These are phyloP conservation scores for Sciurus vulgaris DNA, from an alignment of 2,797 vertebrate genomes.

Conservation along the genomic window DNA sequence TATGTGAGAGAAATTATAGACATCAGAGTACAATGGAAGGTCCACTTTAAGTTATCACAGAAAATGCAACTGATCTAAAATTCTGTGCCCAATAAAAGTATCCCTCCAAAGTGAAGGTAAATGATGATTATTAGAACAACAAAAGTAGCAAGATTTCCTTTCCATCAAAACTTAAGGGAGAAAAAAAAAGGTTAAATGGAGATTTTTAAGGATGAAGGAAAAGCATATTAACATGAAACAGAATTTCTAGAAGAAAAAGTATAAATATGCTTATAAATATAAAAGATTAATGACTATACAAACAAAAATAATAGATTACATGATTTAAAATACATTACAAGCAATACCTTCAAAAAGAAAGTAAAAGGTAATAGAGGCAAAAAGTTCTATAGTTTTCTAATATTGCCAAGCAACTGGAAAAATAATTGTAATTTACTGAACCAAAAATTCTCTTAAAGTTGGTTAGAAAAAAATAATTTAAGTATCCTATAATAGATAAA, in stretches of 20 bases:
- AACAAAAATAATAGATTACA: not conserved
- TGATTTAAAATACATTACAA: constrained; percentile 36
- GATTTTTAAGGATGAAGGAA: not conserved
- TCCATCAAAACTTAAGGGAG: not conserved
- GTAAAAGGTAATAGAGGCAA: not conserved
- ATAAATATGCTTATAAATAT: not conserved
- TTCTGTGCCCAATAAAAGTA: not conserved
- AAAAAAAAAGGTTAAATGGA: not conserved
- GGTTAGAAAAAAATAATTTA: not conserved
- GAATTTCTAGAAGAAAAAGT: not conserved
- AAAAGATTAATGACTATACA: not conserved
- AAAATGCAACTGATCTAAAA: not conserved
- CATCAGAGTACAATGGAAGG: not conserved
- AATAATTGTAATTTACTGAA: constrained; percentile 21
- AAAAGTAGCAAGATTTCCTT: not conserved
- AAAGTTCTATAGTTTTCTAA: not conserved
- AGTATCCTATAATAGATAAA: not conserved
- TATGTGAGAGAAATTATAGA: not conserved
- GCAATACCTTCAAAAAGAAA: not conserved
- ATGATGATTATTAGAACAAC: not conserved
- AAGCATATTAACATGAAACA: not conserved
- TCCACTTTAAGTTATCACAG: not conserved
- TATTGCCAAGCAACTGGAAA: not conserved
- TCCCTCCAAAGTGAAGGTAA: not conserved
- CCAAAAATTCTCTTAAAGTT: constrained; percentile 17